Conservation (phyloP, 2,888 invertebrate species). For the Eristalis tenax region DNA sequence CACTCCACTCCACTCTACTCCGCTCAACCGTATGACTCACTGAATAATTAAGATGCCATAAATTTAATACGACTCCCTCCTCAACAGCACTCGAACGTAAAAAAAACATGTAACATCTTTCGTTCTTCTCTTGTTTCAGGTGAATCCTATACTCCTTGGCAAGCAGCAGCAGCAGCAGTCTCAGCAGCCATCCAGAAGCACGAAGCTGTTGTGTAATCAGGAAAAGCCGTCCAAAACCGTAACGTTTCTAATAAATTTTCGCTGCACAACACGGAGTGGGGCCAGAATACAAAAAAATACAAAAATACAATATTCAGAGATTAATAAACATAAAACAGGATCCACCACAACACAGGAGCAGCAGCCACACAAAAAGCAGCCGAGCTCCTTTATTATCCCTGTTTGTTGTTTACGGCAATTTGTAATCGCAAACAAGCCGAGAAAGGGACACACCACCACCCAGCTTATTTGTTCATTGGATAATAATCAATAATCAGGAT, state of each 20-base stretch:
- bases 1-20: not conserved
- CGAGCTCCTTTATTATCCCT: constrained; percentile 65
- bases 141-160: constrained; percentile 38
- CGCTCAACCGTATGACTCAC: constrained; percentile 53
- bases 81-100: constrained; percentile 3
- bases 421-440: constrained; percentile 55
- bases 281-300: not conserved
- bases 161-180: constrained; percentile 36
- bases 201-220: constrained; percentile 57
- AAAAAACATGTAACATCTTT: not conserved
- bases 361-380: constrained; percentile 19
- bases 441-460: not conserved
- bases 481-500: constrained; percentile 70
- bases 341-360: not conserved
- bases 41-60: constrained; percentile 28
- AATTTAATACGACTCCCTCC: constrained; percentile 41
- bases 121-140: constrained; percentile 37
- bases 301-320: constrained; percentile 35
- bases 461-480: constrained; percentile 52
- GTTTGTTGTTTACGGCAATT: constrained; percentile 67
- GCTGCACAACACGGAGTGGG: constrained; percentile 2
- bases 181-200: constrained; percentile 33
- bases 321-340: constrained; percentile 17
- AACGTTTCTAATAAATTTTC: constrained; percentile 12
- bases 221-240: constrained; percentile 65